A percentile compares a stretch with the other conserved stretches of the same genome.
Conservation (phyloP, 2,888 invertebrate species). For the Sphinx pinastri region DNA sequence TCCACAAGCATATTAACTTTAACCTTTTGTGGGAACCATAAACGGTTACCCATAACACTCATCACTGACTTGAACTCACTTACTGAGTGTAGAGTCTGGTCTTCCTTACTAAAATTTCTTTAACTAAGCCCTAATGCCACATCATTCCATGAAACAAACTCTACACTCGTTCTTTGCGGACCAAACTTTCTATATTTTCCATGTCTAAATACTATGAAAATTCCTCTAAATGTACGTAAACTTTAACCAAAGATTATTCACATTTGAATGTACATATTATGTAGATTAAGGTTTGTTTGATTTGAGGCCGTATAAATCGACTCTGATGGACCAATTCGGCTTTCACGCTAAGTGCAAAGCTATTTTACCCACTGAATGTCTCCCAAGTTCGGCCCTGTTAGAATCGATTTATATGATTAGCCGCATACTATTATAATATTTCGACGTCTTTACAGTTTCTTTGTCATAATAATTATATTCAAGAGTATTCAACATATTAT, state of each 20-base stretch:
- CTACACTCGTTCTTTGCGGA: constrained; percentile 57
- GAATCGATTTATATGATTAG: not conserved
- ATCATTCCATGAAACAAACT: constrained; percentile 56
- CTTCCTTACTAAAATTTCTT: not conserved
- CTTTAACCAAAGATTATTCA: constrained; percentile 50
- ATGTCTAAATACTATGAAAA: constrained; percentile 37
- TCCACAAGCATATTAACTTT: too few relatives aligned
- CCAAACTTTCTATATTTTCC: constrained; percentile 55
- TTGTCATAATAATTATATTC: constrained; percentile 11
- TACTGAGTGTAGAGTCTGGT: not conserved
- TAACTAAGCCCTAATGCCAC: constrained; percentile 4
- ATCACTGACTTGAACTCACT: too few relatives aligned
- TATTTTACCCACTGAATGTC: not conserved
- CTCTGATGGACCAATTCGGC: not conserved
- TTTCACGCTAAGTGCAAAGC: too few relatives aligned
- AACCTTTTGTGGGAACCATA: too few relatives aligned
- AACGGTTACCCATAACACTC: too few relatives aligned
- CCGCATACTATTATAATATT: constrained; percentile 15
- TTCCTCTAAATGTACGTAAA: constrained; percentile 31
- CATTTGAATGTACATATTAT: constrained; percentile 32
- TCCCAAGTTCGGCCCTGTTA: not conserved
- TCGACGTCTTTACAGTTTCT: constrained; percentile 18
- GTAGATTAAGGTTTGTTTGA: constrained; percentile 15
- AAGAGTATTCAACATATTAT: constrained; percentile 1
- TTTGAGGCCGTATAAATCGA: not conserved